phyloP scores from a whole-genome alignment of 2,888 invertebrate species.

The Netelia virgata region DNA sequence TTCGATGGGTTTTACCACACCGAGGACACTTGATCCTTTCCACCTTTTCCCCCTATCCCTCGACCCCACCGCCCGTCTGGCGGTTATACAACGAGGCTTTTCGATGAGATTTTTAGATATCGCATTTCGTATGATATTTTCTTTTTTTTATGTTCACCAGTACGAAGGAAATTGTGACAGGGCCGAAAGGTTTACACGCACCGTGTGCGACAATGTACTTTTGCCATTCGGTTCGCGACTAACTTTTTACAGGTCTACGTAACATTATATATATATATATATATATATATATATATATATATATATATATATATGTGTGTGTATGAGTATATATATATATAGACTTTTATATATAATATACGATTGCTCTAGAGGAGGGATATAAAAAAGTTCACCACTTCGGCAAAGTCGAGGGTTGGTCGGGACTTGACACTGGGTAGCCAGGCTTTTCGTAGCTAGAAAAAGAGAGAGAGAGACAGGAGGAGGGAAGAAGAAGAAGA shows the following conservation, averaged over 20 bases:
- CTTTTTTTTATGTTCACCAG: conserved; percentile 19
- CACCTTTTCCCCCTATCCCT: not conserved
- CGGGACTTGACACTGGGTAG: conserved; percentile 38
- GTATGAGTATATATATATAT: conserved; percentile 9
- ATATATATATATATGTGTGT: not conserved
- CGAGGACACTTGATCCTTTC: conserved; percentile 10
- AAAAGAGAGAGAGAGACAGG: not conserved
- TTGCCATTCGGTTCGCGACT: conserved; percentile 26
- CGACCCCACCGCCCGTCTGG: not conserved
- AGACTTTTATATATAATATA: not conserved
- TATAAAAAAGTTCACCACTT: conserved; percentile 63
- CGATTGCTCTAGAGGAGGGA: conserved; percentile 40
- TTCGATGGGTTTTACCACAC: conserved; percentile 25
- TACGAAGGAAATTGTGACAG: conserved; percentile 17
- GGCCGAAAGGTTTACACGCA: conserved; percentile 53
- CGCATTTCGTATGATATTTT: conserved; percentile 32
- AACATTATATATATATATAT: not conserved
- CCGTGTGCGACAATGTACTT: conserved; percentile 46
- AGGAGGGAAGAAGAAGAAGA: conserved; percentile 16
- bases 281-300: not conserved
- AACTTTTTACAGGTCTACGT: conserved; percentile 34
- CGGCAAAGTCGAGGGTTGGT: conserved; percentile 60
- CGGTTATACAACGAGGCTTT: conserved; percentile 40
- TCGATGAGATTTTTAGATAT: conserved; percentile 48
- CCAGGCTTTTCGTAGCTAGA: conserved; percentile 9